Conservation (phyloP, 2,797 vertebrate genomes). For the Ctenopoma kingsleyae region DNA sequence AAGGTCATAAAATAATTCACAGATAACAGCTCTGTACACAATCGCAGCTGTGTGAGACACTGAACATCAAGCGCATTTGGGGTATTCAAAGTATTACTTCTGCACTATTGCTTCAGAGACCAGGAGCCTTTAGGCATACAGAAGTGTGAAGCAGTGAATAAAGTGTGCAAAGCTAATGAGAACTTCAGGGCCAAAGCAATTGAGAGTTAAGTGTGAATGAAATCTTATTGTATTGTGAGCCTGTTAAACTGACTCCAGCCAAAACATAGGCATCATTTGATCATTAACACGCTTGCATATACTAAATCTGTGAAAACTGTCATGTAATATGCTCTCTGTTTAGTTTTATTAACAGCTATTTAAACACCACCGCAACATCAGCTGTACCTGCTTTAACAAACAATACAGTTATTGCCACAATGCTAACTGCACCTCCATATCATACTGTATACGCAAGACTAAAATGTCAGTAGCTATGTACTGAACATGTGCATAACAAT, state of each 20-base stretch:
- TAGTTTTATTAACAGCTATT: slow-evolving; percentile 27
- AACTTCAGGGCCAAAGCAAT: slow-evolving; percentile 60
- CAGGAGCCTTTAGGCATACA: slow-evolving; percentile 65
- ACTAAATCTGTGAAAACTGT: slow-evolving; percentile 21
- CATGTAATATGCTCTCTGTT: slow-evolving; percentile 19
- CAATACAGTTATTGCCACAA: background rate
- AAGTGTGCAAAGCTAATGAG: slow-evolving; percentile 61
- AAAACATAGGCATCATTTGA: slow-evolving; percentile 47
- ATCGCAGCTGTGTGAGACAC: slow-evolving; percentile 73
- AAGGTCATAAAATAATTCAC: slow-evolving; percentile 75
- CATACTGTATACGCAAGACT: slow-evolving; percentile 13
- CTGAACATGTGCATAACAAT: slow-evolving; percentile 20
- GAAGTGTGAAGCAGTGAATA: slow-evolving; percentile 61
- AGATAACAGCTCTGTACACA: slow-evolving; percentile 70
- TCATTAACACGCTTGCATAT: slow-evolving; percentile 30
- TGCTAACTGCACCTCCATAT: slow-evolving; percentile 36
- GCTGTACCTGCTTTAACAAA: slow-evolving; percentile 20
- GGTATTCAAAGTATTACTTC: slow-evolving; percentile 76
- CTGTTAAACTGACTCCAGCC: slow-evolving; percentile 49
- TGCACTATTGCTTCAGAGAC: slow-evolving; percentile 68
- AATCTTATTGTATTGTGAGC: slow-evolving; percentile 51
- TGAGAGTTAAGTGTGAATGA: slow-evolving; percentile 58
- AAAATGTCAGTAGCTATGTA: slow-evolving; percentile 31
- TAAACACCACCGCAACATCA: slow-evolving; percentile 25
- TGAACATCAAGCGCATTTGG: slow-evolving; percentile 69